Conservation (phyloP, 1,140 invertebrate species). For the Eumaeus atala region DNA sequence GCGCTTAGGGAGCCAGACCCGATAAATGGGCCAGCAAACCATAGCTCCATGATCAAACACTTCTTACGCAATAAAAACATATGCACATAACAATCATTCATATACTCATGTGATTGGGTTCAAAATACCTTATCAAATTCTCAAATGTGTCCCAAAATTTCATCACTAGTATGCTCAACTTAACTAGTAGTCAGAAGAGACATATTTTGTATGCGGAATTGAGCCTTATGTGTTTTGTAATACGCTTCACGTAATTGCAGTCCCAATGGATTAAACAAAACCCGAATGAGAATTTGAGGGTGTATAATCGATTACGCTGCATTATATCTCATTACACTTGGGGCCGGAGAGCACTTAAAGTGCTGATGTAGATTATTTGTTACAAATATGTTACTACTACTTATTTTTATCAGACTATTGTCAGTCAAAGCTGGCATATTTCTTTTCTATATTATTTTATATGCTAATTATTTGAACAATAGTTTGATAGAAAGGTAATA, state of each 20-base stretch:
- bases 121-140: neutral
- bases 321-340: conserved; percentile 53
- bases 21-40: conserved; percentile 55
- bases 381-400: conserved; percentile 31
- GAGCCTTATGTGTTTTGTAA: conserved; percentile 22
- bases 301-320: conserved; percentile 62
- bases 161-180: conserved; percentile 5
- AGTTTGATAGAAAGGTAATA: no score
- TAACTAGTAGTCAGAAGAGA: conserved; percentile 7
- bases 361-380: conserved; percentile 41
- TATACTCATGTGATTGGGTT: neutral
- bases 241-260: conserved; percentile 4
- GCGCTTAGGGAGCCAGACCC: conserved; percentile 38
- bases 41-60: conserved; percentile 24
- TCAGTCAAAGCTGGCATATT: neutral
- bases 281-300: conserved; percentile 41
- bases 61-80: neutral
- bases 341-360: conserved; percentile 38
- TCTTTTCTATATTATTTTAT: neutral
- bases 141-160: conserved; percentile 1
- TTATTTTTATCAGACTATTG: conserved; percentile 3
- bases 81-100: neutral
- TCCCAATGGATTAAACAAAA: conserved; percentile 8
- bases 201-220: conserved; percentile 16
- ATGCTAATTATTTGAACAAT: neutral